Evolutionary conservation across 2,797 vertebrate species (phyloP).

Genomic region (Enteromius treurensis): DNA sequence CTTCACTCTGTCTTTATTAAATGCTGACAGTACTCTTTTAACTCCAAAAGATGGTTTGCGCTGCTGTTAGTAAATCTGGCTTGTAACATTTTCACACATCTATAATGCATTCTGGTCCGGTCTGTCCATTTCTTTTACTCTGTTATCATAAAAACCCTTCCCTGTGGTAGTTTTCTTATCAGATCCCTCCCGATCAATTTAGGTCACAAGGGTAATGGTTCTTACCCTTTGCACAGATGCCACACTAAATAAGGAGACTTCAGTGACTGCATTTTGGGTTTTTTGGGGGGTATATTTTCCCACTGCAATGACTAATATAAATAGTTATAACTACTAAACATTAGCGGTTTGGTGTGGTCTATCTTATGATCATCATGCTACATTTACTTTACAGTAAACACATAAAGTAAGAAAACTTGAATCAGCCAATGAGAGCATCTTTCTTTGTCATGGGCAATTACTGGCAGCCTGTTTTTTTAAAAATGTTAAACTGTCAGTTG

Average conservation of each 20-base stretch:
- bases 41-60: too few relatives aligned
- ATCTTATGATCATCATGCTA: conserved; percentile 57
- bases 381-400: conserved; percentile 60
- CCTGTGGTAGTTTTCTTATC: conserved; percentile 41
- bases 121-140: neutral
- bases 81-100: neutral
- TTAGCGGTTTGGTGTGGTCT: conserved; percentile 66
- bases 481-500: neutral
- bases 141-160: conserved; percentile 29
- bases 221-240: conserved; percentile 20
- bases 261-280: neutral
- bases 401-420: conserved; percentile 10
- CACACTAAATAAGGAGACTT: conserved; percentile 17
- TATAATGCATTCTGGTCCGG: neutral
- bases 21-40: too few relatives aligned
- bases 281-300: neutral
- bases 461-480: conserved; percentile 20
- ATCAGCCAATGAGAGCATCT: neutral
- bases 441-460: conserved; percentile 9
- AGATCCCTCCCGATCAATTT: conserved; percentile 23
- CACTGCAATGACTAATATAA: neutral
- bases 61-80: too few relatives aligned
- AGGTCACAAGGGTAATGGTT: conserved; percentile 24
- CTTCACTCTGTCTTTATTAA: too few relatives aligned
- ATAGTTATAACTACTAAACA: conserved; percentile 1